A percentile compares a stretch with the other conserved stretches of the same genome.
These are phyloP conservation scores for Pheosia gnoma DNA, from an alignment of 2,888 invertebrate genomes.

Conservation along the genomic window DNA sequence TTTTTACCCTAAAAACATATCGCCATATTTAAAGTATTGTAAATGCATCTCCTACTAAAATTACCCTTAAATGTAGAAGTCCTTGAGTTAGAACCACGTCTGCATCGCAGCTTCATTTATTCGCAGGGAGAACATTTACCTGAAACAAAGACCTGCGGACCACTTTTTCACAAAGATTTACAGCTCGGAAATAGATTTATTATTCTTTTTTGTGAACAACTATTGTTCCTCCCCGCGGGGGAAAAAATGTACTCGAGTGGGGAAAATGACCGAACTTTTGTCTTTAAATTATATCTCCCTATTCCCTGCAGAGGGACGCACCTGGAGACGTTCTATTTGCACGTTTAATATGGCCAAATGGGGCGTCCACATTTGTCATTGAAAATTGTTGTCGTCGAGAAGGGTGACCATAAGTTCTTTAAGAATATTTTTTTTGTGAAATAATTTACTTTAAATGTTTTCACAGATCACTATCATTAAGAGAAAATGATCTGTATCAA, in stretches of 20 bases:
- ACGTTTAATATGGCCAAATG: slow-evolving; percentile 4
- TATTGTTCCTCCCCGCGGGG: slow-evolving; percentile 34
- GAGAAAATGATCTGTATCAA: too few relatives aligned
- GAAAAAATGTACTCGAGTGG: slow-evolving; percentile 37
- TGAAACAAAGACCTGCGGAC: slow-evolving; percentile 50
- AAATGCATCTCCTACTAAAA: neutral
- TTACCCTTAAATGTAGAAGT: neutral
- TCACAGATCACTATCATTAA: too few relatives aligned
- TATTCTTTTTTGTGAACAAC: slow-evolving; percentile 43
- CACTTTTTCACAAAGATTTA: slow-evolving; percentile 50
- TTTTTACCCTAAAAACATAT: too few relatives aligned
- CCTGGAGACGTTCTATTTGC: slow-evolving; percentile 6
- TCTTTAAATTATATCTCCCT: slow-evolving; percentile 41
- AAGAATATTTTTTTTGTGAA: neutral
- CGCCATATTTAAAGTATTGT: too few relatives aligned
- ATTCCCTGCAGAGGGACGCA: slow-evolving; percentile 19
- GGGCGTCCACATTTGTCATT: slow-evolving; percentile 2
- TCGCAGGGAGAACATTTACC: slow-evolving; percentile 61
- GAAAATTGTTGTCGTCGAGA: neutral
- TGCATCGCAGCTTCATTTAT: slow-evolving; percentile 51
- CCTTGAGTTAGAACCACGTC: slow-evolving; percentile 18
- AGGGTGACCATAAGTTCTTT: neutral
- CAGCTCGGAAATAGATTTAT: slow-evolving; percentile 43
- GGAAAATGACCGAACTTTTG: slow-evolving; percentile 42
- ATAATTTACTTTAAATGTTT: too few relatives aligned